Evolutionary conservation across 2,888 invertebrate genomes (phyloP).

Genomic region (Sicus ferrugineus): DNA sequence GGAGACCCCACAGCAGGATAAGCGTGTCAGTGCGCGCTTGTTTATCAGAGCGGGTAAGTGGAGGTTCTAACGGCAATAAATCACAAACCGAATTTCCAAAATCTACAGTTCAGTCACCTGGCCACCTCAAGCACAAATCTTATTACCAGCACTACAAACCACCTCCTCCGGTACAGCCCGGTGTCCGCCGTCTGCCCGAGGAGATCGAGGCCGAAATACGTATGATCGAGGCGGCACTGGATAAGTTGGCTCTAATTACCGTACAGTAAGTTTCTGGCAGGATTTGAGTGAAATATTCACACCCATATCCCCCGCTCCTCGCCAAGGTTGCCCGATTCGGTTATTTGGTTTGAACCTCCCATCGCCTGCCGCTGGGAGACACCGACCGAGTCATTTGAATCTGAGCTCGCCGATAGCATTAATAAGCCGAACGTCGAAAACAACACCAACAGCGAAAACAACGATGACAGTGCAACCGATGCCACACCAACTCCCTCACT

Average conservation of each 20-base stretch:
- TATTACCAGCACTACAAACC: constrained; percentile 76
- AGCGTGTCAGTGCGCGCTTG: constrained; percentile 57
- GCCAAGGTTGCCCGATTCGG: constrained; percentile 71
- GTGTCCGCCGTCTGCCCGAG: constrained; percentile 76
- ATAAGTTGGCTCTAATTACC: constrained; percentile 75
- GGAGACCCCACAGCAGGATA: constrained; percentile 77
- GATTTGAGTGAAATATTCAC: background rate
- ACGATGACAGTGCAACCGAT: constrained; percentile 42
- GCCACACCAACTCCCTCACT: constrained; percentile 40
- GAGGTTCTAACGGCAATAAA: background rate
- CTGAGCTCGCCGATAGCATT: constrained; percentile 55
- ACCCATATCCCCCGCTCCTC: background rate
- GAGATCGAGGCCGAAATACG: constrained; percentile 83
- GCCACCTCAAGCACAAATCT: constrained; percentile 68
- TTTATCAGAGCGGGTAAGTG: constrained; percentile 60
- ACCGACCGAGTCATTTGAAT: constrained; percentile 58
- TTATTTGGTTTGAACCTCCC: constrained; percentile 83
- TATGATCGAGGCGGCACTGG: constrained; percentile 75
- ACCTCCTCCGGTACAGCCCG: constrained; percentile 72
- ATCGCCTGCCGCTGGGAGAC: constrained; percentile 77
- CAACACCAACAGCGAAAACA: constrained; percentile 6
- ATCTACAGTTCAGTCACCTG: constrained; percentile 58
- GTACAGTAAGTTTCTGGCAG: constrained; percentile 75
- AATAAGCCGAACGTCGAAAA: constrained; percentile 32
- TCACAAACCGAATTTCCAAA: background rate